phyloP scores from a whole-genome alignment of 2,888 invertebrate species.

The Ennomos erosarius region DNA sequence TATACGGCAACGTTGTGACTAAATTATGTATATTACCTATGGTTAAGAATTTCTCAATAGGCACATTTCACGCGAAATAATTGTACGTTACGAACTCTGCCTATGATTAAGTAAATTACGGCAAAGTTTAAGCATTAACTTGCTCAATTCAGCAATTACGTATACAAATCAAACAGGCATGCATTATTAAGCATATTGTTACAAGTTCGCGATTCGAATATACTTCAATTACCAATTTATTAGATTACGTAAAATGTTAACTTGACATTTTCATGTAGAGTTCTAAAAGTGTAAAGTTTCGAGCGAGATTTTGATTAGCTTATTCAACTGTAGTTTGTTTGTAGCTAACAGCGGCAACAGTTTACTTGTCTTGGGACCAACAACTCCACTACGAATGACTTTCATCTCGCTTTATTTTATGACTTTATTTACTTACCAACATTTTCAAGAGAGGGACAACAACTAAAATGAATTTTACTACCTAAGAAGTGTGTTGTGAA shows the following conservation, averaged over 20 bases:
- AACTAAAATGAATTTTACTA: too few species aligned
- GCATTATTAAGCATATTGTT: constrained; percentile 34
- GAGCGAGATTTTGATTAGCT: neutral
- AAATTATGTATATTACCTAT: constrained; percentile 3
- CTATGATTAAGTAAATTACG: constrained; percentile 24
- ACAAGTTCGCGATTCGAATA: constrained; percentile 15
- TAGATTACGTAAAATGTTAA: constrained; percentile 11
- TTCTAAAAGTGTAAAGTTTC: neutral
- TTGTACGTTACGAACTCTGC: constrained; percentile 11
- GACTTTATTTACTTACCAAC: too few species aligned
- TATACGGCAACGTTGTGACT: constrained; percentile 14
- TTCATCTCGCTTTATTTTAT: too few species aligned
- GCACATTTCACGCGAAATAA: constrained; percentile 21
- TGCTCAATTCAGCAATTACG: constrained; percentile 33
- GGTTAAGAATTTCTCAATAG: constrained; percentile 20
- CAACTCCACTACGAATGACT: too few species aligned
- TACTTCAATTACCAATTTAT: constrained; percentile 1
- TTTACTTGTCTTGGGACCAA: neutral
- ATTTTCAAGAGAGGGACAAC: too few species aligned
- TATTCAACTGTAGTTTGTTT: constrained; percentile 5
- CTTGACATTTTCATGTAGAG: constrained; percentile 11
- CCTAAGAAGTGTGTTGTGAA: too few species aligned
- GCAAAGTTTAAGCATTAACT: constrained; percentile 30
- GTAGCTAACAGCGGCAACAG: neutral
- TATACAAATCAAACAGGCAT: constrained; percentile 35